Base-by-base conservation (phyloP, 2,888 invertebrate genomes). In the Carterocephalus palaemon region DNA sequence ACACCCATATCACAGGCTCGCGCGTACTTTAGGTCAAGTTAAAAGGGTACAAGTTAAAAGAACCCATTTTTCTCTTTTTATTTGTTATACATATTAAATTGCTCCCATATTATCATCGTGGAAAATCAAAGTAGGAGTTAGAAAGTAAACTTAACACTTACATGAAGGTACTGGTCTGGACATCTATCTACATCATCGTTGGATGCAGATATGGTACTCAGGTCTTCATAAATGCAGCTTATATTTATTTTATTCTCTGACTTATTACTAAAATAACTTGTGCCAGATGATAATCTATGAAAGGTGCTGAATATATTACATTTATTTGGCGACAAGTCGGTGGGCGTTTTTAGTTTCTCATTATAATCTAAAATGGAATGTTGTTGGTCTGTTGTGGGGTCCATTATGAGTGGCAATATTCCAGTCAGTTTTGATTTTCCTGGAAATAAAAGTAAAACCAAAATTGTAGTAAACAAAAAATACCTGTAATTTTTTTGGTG, bases 291-390 rank as follows among this genome's bases (percentile, higher is more conserved):
- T 10, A 73, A 52, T 4, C 73, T 61, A 32, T 78, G 75, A 51
- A 75, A 76, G 1, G 77, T 76, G 46, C 70, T 78, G 56, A 69
- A 75, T 2, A 82, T 68, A 4, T 69, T 54, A 39, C 76, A 80
- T 22, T 73, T 73, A 50, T 64, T 67, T 31, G 66, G 69, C 0
- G 70, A 58, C 0, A 59, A 45, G 6, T 75, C 74, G 0, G 64
- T 54, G 2, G 62, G 62, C 13, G 64, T 64, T 28, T 70, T 72
- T 0, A 85, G 59, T 40, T 79, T 82, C 45, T 83, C 81, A 2
- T 75, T 82, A 53, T 70, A 72, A 5, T 79, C 76, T 16, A 82
- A 46, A 36, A 82, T 52, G 0, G 70, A 71, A 41, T 62, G 57
- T 15, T 73, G 70, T 7, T 70, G 60, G 3, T 51, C 47, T 1